Base-by-base conservation (phyloP, 1,140 invertebrate species). In the Choristoneura fumiferana region DNA sequence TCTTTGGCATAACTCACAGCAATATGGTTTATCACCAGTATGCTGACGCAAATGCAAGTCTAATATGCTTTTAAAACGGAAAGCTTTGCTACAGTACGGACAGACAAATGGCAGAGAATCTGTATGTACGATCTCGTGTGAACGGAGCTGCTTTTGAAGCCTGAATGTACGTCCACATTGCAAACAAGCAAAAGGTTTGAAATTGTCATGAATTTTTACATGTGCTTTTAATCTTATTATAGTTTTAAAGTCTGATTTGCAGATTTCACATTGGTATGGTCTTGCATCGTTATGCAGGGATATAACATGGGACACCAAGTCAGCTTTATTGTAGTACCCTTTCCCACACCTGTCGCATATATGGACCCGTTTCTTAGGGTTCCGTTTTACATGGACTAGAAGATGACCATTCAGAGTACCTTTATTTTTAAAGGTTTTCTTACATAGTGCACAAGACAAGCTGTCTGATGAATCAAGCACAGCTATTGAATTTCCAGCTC, bases 31-130 rank as follows among this genome's bases (percentile, higher is more conserved):
- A 15, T 91, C 90, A 3, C 92, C 92, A 0, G 92, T 93, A 65
- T 93, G 92, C 54, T 93, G 93, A 22, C 93, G 78, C 40, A 92
- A 77, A 78, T 95, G 94, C 13, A 92, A 91, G 57, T 92, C 93
- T 49, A 94, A 76, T 55, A 94, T 92, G 10, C 92, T 92, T 74
- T 93, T 94, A 65, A 95, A 94, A 33, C 93, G 84, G 65, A 95
- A 95, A 54, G 90, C 86, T 79, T 95, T 94, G 14, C 92, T 92
- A 70, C 94, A 95, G 73, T 92, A 94, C 73, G 93, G 92, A 65
- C 94, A 95, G 12, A 92, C 91, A 64, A 93, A 94, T 0, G 96
- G 96, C 91, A 96, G 95, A 37, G 95, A 95, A 10, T 96, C 96
- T 1, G 96, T 98, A 73, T 98, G 97, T 35, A 95, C 93, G 59